Base-by-base conservation (phyloP, 1,140 invertebrate genomes). In the Tenebrio molitor region DNA sequence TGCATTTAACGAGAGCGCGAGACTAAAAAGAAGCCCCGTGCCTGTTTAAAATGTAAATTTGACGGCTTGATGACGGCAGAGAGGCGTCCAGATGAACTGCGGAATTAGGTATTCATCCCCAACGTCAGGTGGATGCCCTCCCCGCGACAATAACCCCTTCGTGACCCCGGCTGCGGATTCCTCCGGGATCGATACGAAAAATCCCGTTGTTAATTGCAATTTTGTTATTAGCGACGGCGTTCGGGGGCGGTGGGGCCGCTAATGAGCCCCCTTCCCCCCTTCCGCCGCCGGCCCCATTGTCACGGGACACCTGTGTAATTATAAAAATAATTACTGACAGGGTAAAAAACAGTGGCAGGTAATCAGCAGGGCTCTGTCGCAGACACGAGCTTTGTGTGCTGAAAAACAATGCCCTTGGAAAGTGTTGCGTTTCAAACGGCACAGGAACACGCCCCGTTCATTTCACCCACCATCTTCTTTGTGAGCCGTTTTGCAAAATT, bases 1-100 rank as follows among this genome's bases (percentile, higher is more conserved):
- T 78, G 74, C 76, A 78, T 78, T 76, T 74, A 74, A 69, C 76
- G 74, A 73, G 73, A 73, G 69, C 71, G 34, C 44, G 72, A 46
- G 66, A 74, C 70, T 71, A 70, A 77, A 77, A 77, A 76, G 76
- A 76, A 76, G 74, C 70, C 67, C 65, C 72, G 53, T 66, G 62
- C 69, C 73, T 74, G 73, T 74, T 72, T 74, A 71, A 74, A 74
- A 74, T 74, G 73, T 71, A 74, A 74, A 74, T 74, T 71, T 72
- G 65, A 63, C 53, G 44, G 69, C 69, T 71, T 71, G 69, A 72
- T 74, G 73, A 71, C 46, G 42, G 65, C 46, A 44, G 68, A 75
- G 42, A 73, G 68, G 67, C 70, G 69, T 75, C 69, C 69, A 75
- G 74, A 75, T 72, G 74, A 75, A 72, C 73, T 62, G 73, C 68